A percentile compares a stretch with the other conserved stretches of the same genome.
phyloP scores from a whole-genome alignment of 2,113 vertebrate species.

The Hemibagrus wyckioides region DNA sequence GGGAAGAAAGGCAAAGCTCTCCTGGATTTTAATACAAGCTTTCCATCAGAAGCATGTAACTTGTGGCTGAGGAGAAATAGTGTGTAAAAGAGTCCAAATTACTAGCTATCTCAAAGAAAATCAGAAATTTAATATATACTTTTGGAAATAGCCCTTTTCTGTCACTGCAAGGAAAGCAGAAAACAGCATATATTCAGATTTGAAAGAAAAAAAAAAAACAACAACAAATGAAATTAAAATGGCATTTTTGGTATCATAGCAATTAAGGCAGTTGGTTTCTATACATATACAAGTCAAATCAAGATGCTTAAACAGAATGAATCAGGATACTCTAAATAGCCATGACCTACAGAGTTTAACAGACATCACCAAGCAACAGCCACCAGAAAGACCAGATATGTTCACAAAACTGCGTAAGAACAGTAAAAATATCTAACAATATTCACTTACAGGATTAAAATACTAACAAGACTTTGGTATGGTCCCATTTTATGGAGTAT shows the following conservation, averaged over 20 bases:
- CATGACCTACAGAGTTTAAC: constrained; percentile 54
- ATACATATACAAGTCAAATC: constrained; percentile 41
- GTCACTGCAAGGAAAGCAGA: neutral
- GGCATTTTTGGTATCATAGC: constrained; percentile 52
- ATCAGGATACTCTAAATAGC: constrained; percentile 41
- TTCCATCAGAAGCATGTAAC: neutral
- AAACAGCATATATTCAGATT: neutral
- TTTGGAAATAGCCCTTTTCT: neutral
- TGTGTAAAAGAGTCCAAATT: neutral
- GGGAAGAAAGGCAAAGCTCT: neutral
- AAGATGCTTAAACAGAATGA: constrained; percentile 29
- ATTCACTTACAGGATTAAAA: constrained; percentile 25
- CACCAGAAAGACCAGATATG: constrained; percentile 22
- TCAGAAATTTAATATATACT: constrained; percentile 30
- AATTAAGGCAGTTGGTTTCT: constrained; percentile 66
- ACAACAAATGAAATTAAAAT: constrained; percentile 27
- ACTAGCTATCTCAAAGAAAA: neutral
- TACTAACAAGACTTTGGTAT: neutral
- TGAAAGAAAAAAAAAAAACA: constrained; percentile 2
- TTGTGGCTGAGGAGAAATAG: neutral
- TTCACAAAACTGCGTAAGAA: constrained; percentile 23
- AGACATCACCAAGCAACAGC: neutral
- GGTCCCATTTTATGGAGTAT: constrained; percentile 19
- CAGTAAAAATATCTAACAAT: constrained; percentile 9
- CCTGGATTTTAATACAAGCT: neutral